A percentile compares a stretch with the other conserved stretches of the same genome.
Evolutionary conservation across 2,888 invertebrate genomes (phyloP).

Genomic region (Hedychridium roseum): DNA sequence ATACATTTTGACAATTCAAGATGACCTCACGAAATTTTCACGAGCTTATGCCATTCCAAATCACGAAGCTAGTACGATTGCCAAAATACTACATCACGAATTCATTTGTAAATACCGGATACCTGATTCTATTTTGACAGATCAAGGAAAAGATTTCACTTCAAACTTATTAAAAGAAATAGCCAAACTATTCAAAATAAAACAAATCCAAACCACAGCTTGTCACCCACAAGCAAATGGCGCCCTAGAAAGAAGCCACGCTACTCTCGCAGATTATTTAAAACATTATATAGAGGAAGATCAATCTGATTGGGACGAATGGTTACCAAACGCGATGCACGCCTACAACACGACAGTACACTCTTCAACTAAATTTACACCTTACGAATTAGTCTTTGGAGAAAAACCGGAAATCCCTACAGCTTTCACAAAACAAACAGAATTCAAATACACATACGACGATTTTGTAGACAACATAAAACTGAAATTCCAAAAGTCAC

Average conservation of each 20-base stretch:
- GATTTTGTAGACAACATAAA: slow-evolving; percentile 30
- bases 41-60: slow-evolving; percentile 46
- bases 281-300: slow-evolving; percentile 43
- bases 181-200: slow-evolving; percentile 43
- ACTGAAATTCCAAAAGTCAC: slow-evolving; percentile 31
- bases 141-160: slow-evolving; percentile 43
- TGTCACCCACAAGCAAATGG: slow-evolving; percentile 50
- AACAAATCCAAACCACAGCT: slow-evolving; percentile 42
- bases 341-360: no score
- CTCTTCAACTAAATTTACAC: slow-evolving; percentile 40
- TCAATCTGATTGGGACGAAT: slow-evolving; percentile 49
- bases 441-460: slow-evolving; percentile 40
- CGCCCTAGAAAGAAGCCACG: slow-evolving; percentile 47
- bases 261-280: slow-evolving; percentile 45
- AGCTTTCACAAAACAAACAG: slow-evolving; percentile 29
- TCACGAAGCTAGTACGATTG: slow-evolving; percentile 49
- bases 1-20: slow-evolving; percentile 53
- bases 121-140: slow-evolving; percentile 41
- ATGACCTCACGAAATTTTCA: slow-evolving; percentile 54
- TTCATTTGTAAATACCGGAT: slow-evolving; percentile 42
- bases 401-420: slow-evolving; percentile 16
- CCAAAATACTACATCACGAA: slow-evolving; percentile 32
- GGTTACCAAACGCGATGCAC: no score
- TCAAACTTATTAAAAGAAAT: slow-evolving; percentile 41
- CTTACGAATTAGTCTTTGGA: slow-evolving; percentile 46